A percentile compares a stretch with the other conserved stretches of the same genome.
phyloP scores from a whole-genome alignment of 37 sponge, comb jelly and placozoan genomes.

The Crambe crambe region DNA sequence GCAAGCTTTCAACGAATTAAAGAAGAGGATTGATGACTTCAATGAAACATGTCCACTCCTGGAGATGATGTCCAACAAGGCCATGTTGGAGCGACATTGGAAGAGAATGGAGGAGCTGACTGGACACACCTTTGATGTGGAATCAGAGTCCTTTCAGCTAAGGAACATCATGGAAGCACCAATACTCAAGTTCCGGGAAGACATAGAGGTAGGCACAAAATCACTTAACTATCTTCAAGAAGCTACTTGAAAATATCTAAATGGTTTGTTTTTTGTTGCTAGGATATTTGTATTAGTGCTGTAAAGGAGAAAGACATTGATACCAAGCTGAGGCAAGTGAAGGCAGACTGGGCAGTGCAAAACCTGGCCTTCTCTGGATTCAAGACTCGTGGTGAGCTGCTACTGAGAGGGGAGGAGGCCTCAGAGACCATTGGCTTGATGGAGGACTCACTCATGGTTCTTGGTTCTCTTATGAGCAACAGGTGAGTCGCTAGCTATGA shows the following conservation, averaged over 20 bases:
- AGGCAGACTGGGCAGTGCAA: constrained; percentile 94
- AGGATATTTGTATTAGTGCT: constrained; percentile 99
- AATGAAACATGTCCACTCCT: constrained; percentile 95
- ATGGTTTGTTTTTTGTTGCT: background rate
- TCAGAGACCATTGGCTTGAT: constrained; percentile 89
- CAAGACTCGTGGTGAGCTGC: constrained; percentile 98
- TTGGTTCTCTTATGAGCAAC: constrained; percentile 99
- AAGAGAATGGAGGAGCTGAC: constrained; percentile 88
- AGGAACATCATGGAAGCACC: constrained; percentile 99
- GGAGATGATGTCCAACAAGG: constrained; percentile 95
- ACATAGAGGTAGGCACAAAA: constrained; percentile 81
- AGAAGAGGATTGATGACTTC: constrained; percentile 99
- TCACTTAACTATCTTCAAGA: background rate
- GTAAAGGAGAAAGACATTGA: constrained; percentile 99
- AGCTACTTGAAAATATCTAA: background rate
- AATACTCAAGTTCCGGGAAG: constrained; percentile 90
- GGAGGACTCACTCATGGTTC: constrained; percentile 99
- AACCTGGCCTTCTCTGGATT: constrained; percentile 84
- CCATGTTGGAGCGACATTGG: constrained; percentile 98
- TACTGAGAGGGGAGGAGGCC: constrained; percentile 95
- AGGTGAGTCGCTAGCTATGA: constrained; percentile 15
- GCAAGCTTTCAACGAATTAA: constrained; percentile 96
- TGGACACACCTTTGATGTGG: constrained; percentile 87
- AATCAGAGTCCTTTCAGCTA: constrained; percentile 88
- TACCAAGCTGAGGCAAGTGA: constrained; percentile 94